Evolutionary conservation across 2,888 invertebrate species (phyloP).

Genomic region (Cordilura impudica): DNA sequence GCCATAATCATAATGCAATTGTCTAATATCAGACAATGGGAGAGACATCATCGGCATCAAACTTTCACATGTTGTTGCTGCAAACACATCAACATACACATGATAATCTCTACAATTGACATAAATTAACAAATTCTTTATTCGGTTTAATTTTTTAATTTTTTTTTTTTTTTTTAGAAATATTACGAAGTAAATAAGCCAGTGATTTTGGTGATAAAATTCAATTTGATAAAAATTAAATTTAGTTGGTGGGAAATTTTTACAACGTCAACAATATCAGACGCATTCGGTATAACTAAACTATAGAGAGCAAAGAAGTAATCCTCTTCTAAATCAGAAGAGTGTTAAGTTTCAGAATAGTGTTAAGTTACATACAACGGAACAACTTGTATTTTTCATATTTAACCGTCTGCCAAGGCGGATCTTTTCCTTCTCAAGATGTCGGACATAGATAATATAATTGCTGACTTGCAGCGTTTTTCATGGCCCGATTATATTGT

Average conservation of each 20-base stretch:
- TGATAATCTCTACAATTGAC: conserved; percentile 54
- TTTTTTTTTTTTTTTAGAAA: conserved; percentile 13
- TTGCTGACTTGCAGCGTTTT: conserved; percentile 75
- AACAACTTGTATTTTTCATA: not conserved
- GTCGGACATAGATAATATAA: conserved; percentile 75
- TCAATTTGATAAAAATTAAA: conserved; percentile 45
- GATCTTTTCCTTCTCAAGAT: conserved; percentile 64
- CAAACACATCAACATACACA: conserved; percentile 3
- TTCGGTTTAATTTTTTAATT: not conserved
- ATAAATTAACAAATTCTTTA: conserved; percentile 49
- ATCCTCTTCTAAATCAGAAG: not conserved
- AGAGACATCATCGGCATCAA: conserved; percentile 22
- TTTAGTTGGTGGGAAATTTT: conserved; percentile 56
- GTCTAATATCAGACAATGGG: conserved; percentile 20
- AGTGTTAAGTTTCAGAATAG: not conserved
- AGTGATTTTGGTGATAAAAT: conserved; percentile 47
- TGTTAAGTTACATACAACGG: not conserved
- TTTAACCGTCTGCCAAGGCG: not conserved
- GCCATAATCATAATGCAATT: not conserved
- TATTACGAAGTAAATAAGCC: conserved; percentile 26
- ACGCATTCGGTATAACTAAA: conserved; percentile 27
- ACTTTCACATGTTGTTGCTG: conserved; percentile 15
- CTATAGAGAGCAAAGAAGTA: not conserved
- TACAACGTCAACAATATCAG: conserved; percentile 21
- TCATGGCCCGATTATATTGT: conserved; percentile 76